phyloP scores from a whole-genome alignment of 2,113 vertebrate species.

The Tamias sibiricus region DNA sequence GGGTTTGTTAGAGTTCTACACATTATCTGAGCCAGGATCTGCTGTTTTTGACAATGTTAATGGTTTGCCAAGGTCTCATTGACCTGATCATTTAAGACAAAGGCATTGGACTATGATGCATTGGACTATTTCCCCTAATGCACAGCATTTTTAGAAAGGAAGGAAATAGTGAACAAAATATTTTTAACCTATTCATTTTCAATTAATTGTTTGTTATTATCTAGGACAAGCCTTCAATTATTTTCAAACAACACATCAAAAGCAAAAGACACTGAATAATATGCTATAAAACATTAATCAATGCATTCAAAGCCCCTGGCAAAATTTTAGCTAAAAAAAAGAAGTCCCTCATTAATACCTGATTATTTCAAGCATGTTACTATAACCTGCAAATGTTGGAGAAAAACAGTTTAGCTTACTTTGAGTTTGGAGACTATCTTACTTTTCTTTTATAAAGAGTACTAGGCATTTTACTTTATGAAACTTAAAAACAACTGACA shows the following conservation, averaged over 20 bases:
- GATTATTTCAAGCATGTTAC: not conserved
- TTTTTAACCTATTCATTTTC: not conserved
- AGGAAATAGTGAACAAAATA: not conserved
- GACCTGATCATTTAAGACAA: not conserved
- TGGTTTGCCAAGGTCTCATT: not conserved
- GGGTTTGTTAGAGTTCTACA: not conserved
- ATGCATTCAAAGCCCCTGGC: not conserved
- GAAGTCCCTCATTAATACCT: not conserved
- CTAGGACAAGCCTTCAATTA: not conserved
- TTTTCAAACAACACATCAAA: not conserved
- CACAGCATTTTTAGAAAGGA: not conserved
- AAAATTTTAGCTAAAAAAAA: not conserved
- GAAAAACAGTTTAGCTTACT: not conserved
- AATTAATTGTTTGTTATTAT: not conserved
- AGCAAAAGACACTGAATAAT: not conserved
- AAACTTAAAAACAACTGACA: conserved; percentile 54
- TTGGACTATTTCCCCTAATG: not conserved
- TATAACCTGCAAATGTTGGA: not conserved
- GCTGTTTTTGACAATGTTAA: not conserved
- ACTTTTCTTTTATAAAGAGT: not conserved
- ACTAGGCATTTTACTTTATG: not conserved
- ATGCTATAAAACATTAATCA: not conserved
- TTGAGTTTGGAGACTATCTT: not conserved
- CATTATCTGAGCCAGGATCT: not conserved
- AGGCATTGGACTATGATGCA: not conserved